Base-by-base conservation (phyloP, 2,888 invertebrate species). In the Diogma glabrata region DNA sequence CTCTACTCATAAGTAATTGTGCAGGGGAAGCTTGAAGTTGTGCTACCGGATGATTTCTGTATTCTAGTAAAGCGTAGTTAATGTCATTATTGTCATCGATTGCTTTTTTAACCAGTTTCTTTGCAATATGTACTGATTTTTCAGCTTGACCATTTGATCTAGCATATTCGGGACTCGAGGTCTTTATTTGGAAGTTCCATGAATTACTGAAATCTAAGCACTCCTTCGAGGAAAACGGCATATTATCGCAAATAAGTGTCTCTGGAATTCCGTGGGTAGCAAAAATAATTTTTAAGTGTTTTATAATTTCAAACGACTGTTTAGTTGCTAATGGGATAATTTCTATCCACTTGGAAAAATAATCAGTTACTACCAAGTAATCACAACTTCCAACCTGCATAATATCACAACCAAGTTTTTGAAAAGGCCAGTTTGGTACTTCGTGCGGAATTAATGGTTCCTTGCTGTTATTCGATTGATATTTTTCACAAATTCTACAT, bases 261-360 rank as follows among this genome's bases (percentile, higher is more conserved):
- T n/a, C n/a, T 6, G 43, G 50, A 4, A 50, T 28, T 4, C 50
- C 54, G 47, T 52, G 46, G 9, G 50, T 45, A 12, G 51, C 48
- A 53, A 56, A 54, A 19, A 56, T 50, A 16, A 23, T 16, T 52
- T 53, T 53, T 8, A 54, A n/a, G 19, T 43, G 36, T 12, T n/a
- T 19, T 19, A 57, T 52, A 4, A 55, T 17, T 24, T 38, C 23
- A 10, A 17, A 38, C 19, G 47, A 23, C 16, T 38, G 50, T 14
- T 51, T 49, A n/a, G 28, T 40, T 4, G 17, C 12, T 5, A 55
- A 30, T 0, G 7, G 24, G 7, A 46, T 48, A 10, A 55, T 36
- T 45, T 57, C 56, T 9, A 55, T 19, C 30, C 23, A 57, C 48
- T 55, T 54, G 3, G 54, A 47, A 49, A n/a, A 47, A 49, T 10